Percentiles rank a stretch among this genome's conserved stretches.
These are phyloP conservation scores for Manis pentadactyla DNA, from an alignment of 2,797 vertebrate genomes.

Conservation along the genomic window DNA sequence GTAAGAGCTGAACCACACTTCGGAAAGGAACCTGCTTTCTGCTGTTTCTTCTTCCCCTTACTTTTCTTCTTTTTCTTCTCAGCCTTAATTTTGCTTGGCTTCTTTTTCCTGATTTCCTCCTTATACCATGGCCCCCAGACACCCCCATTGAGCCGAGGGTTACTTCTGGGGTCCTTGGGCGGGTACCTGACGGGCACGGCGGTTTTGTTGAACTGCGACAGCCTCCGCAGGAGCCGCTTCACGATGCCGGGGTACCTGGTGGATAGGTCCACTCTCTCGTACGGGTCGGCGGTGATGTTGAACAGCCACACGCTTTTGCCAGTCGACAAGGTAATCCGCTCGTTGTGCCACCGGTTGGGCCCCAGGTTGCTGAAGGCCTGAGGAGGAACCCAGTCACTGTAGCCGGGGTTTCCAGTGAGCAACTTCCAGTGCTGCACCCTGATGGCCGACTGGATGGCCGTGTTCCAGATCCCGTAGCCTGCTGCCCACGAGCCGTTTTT, in stretches of 20 bases:
- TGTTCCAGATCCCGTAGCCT: slow-evolving; percentile 97
- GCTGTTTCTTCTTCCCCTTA: slow-evolving; percentile 77
- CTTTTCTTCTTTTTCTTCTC: slow-evolving; percentile 85
- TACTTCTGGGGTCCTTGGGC: slow-evolving; percentile 95
- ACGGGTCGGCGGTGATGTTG: slow-evolving; percentile 97
- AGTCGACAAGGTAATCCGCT: slow-evolving; percentile 91
- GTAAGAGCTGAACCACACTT: slow-evolving; percentile 75
- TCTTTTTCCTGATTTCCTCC: slow-evolving; percentile 89
- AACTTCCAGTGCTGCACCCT: slow-evolving; percentile 97
- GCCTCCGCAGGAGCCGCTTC: slow-evolving; percentile 93
- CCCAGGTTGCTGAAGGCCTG: slow-evolving; percentile 95
- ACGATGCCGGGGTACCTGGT: slow-evolving; percentile 92
- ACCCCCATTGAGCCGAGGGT: slow-evolving; percentile 96
- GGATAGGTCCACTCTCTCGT: slow-evolving; percentile 96
- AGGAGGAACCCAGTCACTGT: slow-evolving; percentile 97
- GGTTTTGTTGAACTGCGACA: slow-evolving; percentile 94
- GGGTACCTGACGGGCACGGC: slow-evolving; percentile 96
- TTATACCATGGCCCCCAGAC: slow-evolving; percentile 99
- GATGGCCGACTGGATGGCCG: slow-evolving; percentile 95
- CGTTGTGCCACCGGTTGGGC: slow-evolving; percentile 94
- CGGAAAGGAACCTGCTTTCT: slow-evolving; percentile 65
- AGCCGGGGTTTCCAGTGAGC: slow-evolving; percentile 95
- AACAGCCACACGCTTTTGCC: slow-evolving; percentile 98
- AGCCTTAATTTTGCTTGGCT: slow-evolving; percentile 86
- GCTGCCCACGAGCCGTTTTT: slow-evolving; percentile 96